Evolutionary conservation across 2,113 vertebrate genomes (phyloP).

Genomic region (Cromileptes altivelis): DNA sequence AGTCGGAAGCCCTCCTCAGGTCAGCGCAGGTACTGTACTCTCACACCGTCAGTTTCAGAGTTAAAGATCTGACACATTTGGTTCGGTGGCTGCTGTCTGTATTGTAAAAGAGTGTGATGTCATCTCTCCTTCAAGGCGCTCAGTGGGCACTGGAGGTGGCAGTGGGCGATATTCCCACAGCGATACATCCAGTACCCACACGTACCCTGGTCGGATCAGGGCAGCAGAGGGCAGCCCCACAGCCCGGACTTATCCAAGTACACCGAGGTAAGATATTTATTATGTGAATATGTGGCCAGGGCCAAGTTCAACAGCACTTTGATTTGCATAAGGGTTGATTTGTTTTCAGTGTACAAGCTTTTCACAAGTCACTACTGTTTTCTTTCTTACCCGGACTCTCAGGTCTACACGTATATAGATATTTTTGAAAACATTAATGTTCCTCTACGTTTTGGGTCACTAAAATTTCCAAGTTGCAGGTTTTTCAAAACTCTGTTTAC

Average conservation of each 20-base stretch:
- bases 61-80: background rate
- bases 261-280: conserved; percentile 77
- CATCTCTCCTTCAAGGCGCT: conserved; percentile 86
- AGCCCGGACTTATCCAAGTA: conserved; percentile 86
- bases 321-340: background rate
- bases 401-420: no score
- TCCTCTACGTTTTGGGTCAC: no score
- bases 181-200: conserved; percentile 91
- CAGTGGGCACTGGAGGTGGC: conserved; percentile 86
- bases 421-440: no score
- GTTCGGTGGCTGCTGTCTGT: background rate
- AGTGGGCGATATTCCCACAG: conserved; percentile 87
- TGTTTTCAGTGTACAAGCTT: background rate
- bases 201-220: conserved; percentile 90
- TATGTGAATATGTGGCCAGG: background rate
- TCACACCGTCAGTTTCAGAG: background rate
- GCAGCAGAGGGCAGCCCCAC: conserved; percentile 92
- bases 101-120: background rate
- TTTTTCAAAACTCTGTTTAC: no score
- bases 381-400: background rate
- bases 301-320: background rate
- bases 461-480: no score
- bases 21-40: conserved; percentile 89
- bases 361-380: background rate
- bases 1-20: conserved; percentile 88